Percentiles rank a stretch among this genome's conserved stretches.
phyloP scores from a whole-genome alignment of 92 coral and sea anemone species.

The Meandrina meandrites region DNA sequence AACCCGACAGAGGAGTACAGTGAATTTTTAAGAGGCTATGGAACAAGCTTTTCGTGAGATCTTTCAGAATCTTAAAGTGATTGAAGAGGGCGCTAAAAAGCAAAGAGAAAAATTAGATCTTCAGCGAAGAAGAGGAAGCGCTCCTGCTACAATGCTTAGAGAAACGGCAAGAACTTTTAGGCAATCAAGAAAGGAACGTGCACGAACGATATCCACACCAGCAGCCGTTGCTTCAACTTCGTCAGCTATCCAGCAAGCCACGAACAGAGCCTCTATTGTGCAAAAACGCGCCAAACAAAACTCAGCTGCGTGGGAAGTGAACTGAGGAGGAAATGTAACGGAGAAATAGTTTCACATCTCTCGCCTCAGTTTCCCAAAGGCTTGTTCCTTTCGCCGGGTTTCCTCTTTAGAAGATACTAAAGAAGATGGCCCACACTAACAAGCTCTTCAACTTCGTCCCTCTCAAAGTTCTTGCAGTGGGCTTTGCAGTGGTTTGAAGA shows the following conservation, averaged over 20 bases:
- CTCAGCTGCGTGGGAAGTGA: no score
- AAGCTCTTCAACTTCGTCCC: no score
- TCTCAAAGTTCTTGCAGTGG: background rate
- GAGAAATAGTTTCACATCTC: no score
- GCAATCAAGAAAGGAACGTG: background rate
- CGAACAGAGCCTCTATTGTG: no score
- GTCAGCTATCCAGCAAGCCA: background rate
- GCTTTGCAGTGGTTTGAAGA: background rate
- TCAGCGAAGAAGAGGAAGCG: background rate
- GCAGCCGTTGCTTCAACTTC: no score
- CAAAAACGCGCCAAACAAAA: no score
- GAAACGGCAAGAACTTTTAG: background rate
- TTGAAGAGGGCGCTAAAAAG: constrained; percentile 10
- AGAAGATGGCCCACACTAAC: no score
- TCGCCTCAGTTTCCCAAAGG: no score
- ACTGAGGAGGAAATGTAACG: no score
- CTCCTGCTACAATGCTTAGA: background rate
- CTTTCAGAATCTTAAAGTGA: constrained; percentile 32
- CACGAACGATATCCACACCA: background rate
- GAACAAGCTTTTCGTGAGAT: constrained; percentile 22
- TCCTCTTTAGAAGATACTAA: no score
- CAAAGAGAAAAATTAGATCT: background rate
- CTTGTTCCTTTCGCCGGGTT: no score
- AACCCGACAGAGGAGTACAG: background rate
- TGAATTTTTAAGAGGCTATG: constrained; percentile 27